Percentiles rank a stretch among this genome's conserved stretches.
These are phyloP conservation scores for Drosophila ficusphila DNA, from an alignment of 1,140 invertebrate genomes.

Conservation along the genomic window DNA sequence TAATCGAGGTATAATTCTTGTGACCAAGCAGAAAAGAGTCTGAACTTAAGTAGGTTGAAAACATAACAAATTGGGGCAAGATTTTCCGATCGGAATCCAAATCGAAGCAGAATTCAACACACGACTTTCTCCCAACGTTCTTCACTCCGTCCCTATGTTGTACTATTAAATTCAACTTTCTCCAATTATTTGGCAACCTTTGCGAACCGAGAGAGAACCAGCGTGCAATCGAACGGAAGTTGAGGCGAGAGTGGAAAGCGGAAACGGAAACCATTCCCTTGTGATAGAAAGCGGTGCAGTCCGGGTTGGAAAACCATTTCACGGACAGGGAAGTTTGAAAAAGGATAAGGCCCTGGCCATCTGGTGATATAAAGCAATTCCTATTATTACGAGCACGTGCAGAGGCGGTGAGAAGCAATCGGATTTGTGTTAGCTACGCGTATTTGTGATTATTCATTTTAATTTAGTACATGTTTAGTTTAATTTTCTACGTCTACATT, in stretches of 20 bases:
- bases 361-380: slow-evolving; percentile 78
- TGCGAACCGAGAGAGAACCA: neutral
- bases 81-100: slow-evolving; percentile 1
- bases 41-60: slow-evolving; percentile 76
- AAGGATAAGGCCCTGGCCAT: neutral
- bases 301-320: neutral
- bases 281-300: slow-evolving; percentile 26
- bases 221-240: slow-evolving; percentile 19
- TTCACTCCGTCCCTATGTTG: slow-evolving; percentile 57
- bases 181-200: slow-evolving; percentile 14
- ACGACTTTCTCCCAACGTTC: slow-evolving; percentile 55
- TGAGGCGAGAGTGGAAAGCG: neutral
- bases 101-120: neutral
- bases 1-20: slow-evolving; percentile 53
- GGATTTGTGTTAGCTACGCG: slow-evolving; percentile 16
- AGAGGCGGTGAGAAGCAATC: neutral
- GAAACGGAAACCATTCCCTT: slow-evolving; percentile 27
- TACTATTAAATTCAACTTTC: slow-evolving; percentile 9
- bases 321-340: neutral
- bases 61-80: slow-evolving; percentile 37
- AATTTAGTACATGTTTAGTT: slow-evolving; percentile 63
- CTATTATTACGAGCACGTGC: slow-evolving; percentile 32
- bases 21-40: slow-evolving; percentile 79
- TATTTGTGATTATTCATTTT: slow-evolving; percentile 61
- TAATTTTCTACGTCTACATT: slow-evolving; percentile 40